A percentile compares a stretch with the other conserved stretches of the same genome.
These are phyloP conservation scores for Trachelus tabidus DNA, from an alignment of 2,888 invertebrate species.

Conservation along the genomic window DNA sequence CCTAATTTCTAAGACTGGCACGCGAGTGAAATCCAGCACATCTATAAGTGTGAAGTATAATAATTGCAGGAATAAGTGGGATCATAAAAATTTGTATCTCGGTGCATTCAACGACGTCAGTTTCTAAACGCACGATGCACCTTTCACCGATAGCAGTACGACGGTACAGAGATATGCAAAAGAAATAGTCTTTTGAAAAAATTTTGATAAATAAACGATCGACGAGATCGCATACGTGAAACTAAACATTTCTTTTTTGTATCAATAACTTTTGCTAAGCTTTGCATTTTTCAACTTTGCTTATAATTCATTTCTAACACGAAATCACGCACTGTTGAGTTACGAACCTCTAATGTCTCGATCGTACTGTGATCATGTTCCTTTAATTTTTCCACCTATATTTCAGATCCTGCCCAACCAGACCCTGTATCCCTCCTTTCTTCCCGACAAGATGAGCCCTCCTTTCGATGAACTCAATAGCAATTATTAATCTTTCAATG, in stretches of 20 bases:
- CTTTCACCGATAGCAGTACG: not conserved
- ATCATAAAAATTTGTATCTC: not conserved
- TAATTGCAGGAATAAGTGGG: too few species aligned
- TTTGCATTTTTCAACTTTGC: not conserved
- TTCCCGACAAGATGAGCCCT: constrained; percentile 29
- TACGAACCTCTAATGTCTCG: not conserved
- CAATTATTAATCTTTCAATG: constrained; percentile 23
- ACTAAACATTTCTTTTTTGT: not conserved
- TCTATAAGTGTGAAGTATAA: too few species aligned
- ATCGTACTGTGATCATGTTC: not conserved
- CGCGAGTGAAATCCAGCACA: not conserved
- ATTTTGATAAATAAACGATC: not conserved
- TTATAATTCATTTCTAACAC: not conserved
- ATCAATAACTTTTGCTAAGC: not conserved
- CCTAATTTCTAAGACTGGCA: not conserved
- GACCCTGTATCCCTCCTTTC: constrained; percentile 30
- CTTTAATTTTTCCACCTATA: constrained; percentile 22
- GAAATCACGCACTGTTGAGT: not conserved
- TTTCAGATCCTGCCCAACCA: constrained; percentile 32
- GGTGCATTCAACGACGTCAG: not conserved
- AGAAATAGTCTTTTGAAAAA: not conserved
- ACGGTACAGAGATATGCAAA: not conserved
- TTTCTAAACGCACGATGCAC: not conserved
- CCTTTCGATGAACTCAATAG: constrained; percentile 34
- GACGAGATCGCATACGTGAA: not conserved